These are phyloP conservation scores for Pantelozetes paolii DNA, from an alignment of 2,888 invertebrate species.

Conservation along the genomic window DNA sequence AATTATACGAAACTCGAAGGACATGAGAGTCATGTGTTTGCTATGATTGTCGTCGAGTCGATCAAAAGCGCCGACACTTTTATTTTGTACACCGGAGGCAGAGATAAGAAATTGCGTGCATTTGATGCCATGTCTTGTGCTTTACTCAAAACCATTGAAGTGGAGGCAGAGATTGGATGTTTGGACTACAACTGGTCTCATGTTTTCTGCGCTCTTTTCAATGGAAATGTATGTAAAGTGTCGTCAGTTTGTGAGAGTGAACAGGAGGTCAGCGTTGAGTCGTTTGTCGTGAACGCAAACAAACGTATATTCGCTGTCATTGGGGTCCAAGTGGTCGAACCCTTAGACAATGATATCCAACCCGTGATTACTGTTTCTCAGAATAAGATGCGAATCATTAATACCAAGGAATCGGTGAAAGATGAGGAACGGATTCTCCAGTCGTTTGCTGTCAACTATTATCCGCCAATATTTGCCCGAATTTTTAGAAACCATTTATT, in stretches of 20 bases:
- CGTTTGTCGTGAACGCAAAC: neutral
- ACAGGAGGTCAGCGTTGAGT: neutral
- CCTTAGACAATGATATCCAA: neutral
- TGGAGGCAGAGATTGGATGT: neutral
- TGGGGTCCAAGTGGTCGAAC: neutral
- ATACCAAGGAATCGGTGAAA: neutral
- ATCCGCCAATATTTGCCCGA: neutral
- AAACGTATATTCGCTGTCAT: neutral
- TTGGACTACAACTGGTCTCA: conserved; percentile 2
- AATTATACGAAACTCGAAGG: neutral
- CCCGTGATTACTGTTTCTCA: neutral
- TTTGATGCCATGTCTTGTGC: conserved; percentile 34
- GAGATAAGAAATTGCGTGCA: conserved; percentile 33
- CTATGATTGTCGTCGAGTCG: neutral
- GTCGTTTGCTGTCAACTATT: neutral
- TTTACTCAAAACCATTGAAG: neutral
- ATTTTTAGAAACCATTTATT: neutral
- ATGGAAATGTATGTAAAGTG: neutral
- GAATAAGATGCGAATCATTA: neutral
- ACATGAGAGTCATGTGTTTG: neutral
- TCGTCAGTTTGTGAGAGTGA: neutral
- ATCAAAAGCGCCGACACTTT: neutral
- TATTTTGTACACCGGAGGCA: conserved; percentile 37
- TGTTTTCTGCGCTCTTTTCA: neutral
- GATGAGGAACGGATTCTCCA: neutral